A percentile compares a stretch with the other conserved stretches of the same genome.
Evolutionary conservation across 2,797 vertebrate species (phyloP).

Genomic region (Neosilurus mollespiculum): DNA sequence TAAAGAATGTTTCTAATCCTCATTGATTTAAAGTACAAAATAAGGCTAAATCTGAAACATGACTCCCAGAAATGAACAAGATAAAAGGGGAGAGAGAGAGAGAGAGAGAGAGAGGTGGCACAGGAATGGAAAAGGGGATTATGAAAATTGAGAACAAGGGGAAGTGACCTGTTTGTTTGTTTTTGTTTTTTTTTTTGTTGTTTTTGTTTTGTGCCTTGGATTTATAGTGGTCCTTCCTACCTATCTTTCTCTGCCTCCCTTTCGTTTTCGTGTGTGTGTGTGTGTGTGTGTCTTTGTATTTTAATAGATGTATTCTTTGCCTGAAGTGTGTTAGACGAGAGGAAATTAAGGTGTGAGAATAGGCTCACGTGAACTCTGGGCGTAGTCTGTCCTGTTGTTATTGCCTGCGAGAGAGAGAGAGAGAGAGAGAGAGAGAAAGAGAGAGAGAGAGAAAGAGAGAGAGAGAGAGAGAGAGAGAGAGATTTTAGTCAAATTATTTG

Average conservation of each 20-base stretch:
- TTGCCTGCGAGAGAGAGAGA: conserved; percentile 61
- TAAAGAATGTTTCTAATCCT: conserved; percentile 60
- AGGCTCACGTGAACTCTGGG: conserved; percentile 65
- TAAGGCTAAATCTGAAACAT: conserved; percentile 58
- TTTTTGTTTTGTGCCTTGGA: conserved; percentile 39
- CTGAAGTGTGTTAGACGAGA: neutral
- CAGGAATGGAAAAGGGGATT: conserved; percentile 57
- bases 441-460: conserved; percentile 25
- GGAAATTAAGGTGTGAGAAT: conserved; percentile 20
- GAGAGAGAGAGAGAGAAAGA: conserved; percentile 23
- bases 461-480: conserved; percentile 47
- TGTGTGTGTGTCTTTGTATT: neutral
- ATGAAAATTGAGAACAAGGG: conserved; percentile 63
- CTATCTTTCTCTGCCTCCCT: neutral
- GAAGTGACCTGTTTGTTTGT: conserved; percentile 66
- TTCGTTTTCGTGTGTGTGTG: conserved; percentile 32
- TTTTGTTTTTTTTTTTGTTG: too few relatives aligned
- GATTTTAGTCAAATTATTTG: conserved; percentile 68
- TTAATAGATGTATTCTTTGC: conserved; percentile 3
- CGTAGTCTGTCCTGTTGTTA: conserved; percentile 42
- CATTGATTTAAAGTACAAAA: conserved; percentile 59
- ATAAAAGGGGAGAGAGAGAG: conserved; percentile 44
- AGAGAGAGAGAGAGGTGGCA: conserved; percentile 37
- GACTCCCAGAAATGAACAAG: conserved; percentile 56
- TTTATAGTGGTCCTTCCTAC: conserved; percentile 32